These are phyloP conservation scores for Nephila pilipes DNA, from an alignment of 1,140 invertebrate genomes.

Conservation along the genomic window DNA sequence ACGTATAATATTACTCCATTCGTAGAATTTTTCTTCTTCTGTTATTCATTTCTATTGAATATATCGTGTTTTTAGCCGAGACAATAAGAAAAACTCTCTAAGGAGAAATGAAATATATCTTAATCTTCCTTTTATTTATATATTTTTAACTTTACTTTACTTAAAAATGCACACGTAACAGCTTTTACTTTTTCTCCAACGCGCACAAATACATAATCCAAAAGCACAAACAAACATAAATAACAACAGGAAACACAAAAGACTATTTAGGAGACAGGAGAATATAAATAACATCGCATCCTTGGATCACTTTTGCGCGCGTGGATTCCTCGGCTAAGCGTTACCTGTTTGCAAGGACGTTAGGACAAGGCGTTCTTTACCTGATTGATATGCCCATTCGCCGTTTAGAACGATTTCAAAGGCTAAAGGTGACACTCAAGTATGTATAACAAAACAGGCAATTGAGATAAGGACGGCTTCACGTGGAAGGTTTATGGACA, in stretches of 20 bases:
- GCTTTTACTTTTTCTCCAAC: background rate
- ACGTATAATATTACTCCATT: no score
- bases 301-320: background rate
- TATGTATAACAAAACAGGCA: background rate
- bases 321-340: background rate
- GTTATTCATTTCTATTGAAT: no score
- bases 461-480: background rate
- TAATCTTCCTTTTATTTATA: background rate
- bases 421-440: background rate
- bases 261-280: background rate
- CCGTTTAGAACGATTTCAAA: background rate
- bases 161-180: background rate
- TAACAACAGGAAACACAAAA: background rate
- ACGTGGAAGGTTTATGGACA: background rate
- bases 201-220: background rate
- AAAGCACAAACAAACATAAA: background rate
- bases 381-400: background rate
- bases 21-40: no score
- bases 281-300: background rate
- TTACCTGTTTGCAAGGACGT: constrained; percentile 3
- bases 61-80: no score
- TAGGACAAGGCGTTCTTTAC: background rate
- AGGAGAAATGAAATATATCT: no score
- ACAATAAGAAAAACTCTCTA: no score
- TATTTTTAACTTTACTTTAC: background rate